Conservation (phyloP, 2,797 vertebrate genomes). For the Chromobotia macracanthus region DNA sequence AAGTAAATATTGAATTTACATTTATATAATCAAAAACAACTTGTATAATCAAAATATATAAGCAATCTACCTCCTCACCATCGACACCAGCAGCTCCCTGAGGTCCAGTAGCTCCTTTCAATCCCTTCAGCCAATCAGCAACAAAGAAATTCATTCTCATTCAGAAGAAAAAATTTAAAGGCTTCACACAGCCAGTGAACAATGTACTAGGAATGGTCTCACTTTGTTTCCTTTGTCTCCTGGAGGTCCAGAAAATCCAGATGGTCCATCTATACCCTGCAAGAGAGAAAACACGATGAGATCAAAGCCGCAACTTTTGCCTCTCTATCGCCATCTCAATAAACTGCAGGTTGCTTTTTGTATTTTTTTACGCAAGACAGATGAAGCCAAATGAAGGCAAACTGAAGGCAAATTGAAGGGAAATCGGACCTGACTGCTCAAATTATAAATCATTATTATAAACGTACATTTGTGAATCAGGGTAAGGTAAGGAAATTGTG, state of each 20-base stretch:
- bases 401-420: too few species aligned
- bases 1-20: background rate
- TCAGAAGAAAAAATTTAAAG: background rate
- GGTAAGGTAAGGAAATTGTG: too few species aligned
- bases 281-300: constrained; percentile 8
- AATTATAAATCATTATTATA: too few species aligned
- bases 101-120: constrained; percentile 66
- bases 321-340: too few species aligned
- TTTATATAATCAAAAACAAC: constrained; percentile 57
- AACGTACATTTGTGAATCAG: too few species aligned
- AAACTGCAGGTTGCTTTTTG: too few species aligned
- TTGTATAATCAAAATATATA: constrained; percentile 61
- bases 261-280: constrained; percentile 77
- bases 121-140: constrained; percentile 67
- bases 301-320: background rate
- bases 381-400: too few species aligned
- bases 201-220: background rate
- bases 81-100: constrained; percentile 77
- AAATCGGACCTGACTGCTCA: too few species aligned
- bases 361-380: too few species aligned
- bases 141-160: background rate
- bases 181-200: background rate
- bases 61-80: constrained; percentile 85
- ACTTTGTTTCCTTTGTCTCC: constrained; percentile 76
- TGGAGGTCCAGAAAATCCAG: constrained; percentile 66